phyloP scores from a whole-genome alignment of 1,140 invertebrate species.

The Drosophila orosa region DNA sequence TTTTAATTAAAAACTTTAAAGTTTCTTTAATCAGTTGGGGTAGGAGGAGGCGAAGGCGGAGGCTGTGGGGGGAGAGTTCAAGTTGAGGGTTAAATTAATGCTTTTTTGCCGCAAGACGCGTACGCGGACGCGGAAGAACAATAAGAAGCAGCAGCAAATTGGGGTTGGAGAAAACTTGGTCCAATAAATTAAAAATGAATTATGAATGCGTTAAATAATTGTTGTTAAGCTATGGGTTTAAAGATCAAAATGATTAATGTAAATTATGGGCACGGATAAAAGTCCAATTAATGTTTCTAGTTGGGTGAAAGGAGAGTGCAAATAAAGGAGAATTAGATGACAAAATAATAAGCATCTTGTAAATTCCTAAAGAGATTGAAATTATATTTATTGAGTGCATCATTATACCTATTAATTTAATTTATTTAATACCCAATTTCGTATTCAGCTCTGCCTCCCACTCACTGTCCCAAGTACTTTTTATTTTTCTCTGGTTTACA shows the following conservation, averaged over 20 bases:
- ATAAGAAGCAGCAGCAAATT: constrained; percentile 14
- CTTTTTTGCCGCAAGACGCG: constrained; percentile 22
- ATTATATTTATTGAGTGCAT: neutral
- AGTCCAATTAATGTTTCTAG: constrained; percentile 13
- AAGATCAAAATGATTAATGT: constrained; percentile 49
- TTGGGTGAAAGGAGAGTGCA: neutral
- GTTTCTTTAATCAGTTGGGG: constrained; percentile 30
- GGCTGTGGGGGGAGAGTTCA: constrained; percentile 19
- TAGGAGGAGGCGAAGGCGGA: neutral
- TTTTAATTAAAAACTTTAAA: constrained; percentile 80
- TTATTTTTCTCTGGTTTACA: constrained; percentile 4
- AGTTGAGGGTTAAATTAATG: constrained; percentile 46
- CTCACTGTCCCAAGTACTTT: neutral
- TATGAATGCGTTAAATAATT: constrained; percentile 55
- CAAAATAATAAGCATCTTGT: neutral
- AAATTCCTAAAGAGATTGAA: neutral
- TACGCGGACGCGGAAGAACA: constrained; percentile 24
- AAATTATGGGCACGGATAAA: constrained; percentile 19
- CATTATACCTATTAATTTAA: constrained; percentile 4
- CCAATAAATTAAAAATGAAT: constrained; percentile 50
- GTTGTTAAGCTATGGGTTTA: constrained; percentile 37
- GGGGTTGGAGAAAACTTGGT: constrained; percentile 15
- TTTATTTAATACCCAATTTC: constrained; percentile 10
- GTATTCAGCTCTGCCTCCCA: neutral
- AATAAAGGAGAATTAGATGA: neutral